phyloP scores from a whole-genome alignment of 2,888 invertebrate genomes.

The Drosophila mercatorum region DNA sequence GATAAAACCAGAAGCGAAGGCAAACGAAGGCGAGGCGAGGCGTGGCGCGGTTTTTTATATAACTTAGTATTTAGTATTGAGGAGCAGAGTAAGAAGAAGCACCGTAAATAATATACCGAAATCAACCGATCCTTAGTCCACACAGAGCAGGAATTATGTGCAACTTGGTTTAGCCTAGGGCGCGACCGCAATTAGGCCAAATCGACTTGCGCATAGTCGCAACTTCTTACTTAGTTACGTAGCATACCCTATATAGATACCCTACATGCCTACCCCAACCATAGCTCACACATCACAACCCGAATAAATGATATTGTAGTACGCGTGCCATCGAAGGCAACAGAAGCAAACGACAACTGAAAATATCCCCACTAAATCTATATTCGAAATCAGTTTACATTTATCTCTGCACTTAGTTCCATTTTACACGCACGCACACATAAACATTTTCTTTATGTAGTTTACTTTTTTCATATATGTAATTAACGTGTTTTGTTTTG shows the following conservation, averaged over 20 bases:
- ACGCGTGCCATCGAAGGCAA: conserved; percentile 79
- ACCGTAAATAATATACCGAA: conserved; percentile 35
- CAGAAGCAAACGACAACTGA: conserved; percentile 54
- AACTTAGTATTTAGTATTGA: conserved; percentile 51
- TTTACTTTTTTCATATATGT: conserved; percentile 44
- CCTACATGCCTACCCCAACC: conserved; percentile 6
- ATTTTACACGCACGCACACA: conserved; percentile 22
- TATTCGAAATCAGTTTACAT: conserved; percentile 24
- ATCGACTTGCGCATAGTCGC: conserved; percentile 79
- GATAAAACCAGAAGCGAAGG: conserved; percentile 38
- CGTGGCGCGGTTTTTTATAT: conserved; percentile 48
- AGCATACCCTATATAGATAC: conserved; percentile 9
- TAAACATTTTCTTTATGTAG: conserved; percentile 42
- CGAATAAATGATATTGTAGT: conserved; percentile 55
- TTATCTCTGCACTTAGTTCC: conserved; percentile 32
- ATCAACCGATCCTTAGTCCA: conserved; percentile 22
- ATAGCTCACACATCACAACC: conserved; percentile 34
- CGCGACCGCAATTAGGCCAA: conserved; percentile 60
- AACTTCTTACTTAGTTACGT: conserved; percentile 65
- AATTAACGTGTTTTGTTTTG: conserved; percentile 66
- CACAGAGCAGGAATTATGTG: conserved; percentile 72
- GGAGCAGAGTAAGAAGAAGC: conserved; percentile 20
- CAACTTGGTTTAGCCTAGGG: conserved; percentile 81
- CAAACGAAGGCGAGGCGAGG: conserved; percentile 41
- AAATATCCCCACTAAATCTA: conserved; percentile 12